Base-by-base conservation (phyloP, 2,797 vertebrate species). In the Falco naumanni region DNA sequence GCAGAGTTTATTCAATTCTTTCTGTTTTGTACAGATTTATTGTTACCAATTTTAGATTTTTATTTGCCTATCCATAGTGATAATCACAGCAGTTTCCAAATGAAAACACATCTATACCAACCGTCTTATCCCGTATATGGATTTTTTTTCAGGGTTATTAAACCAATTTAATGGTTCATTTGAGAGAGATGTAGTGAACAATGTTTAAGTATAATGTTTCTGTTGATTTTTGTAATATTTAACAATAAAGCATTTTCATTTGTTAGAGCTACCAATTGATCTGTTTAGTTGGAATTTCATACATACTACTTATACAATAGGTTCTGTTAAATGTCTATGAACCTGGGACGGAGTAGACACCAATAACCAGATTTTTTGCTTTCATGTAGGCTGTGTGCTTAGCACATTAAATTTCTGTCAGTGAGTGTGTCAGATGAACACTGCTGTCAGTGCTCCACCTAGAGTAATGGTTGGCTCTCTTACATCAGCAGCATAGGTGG, bases 31-130 rank as follows among this genome's bases (percentile, higher is more conserved):
- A 19, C 19, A 33, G 34, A 45, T 90, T 43, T 76, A 47, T 64
- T 88, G 31, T 83, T 83, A 90, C 15, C 11, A 51, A 48, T 95
- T 88, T 72, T 85, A 78, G 37, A 41, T 56, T 92, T 90, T 69
- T 71, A 68, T 68, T 88, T 77, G 19, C 1, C 2, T 95, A 79
- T 74, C 60, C 43, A 20, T 87, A 84, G 82, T 80, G 82, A 78
- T 92, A 54, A 74, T 69, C 51, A 56, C 68, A 97, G 65, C 72
- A 84, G 64, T 81, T 90, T 93, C 82, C 77, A 94, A 59, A 69
- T 81, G 70, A 89, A 93, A 83, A 75, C 45, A 77, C 25, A 79
- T 3, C 50, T 72, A 29, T 93, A 47, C 47, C 43, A 77, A 17
- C 43, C 92, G 9, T 72, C 54, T 96, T 93, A 64, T 53, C 54